phyloP scores from a whole-genome alignment of 2,113 vertebrate species.

The Neogale vison region DNA sequence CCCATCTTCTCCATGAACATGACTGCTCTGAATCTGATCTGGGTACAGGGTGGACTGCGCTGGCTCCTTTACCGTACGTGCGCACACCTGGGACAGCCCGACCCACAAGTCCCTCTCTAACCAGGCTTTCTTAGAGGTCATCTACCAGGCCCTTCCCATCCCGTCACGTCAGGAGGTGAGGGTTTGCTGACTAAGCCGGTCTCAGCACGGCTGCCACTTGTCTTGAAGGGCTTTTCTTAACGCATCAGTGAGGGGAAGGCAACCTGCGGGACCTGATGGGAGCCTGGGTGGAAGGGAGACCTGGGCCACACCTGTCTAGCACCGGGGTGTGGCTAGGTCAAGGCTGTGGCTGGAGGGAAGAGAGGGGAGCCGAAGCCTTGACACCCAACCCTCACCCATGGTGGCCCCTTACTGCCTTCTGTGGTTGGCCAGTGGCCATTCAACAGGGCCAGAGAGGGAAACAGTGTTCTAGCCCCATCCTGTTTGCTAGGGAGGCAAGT shows the following conservation, averaged over 20 bases:
- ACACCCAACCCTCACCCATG: not conserved
- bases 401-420: not conserved
- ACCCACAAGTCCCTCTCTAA: not conserved
- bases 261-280: not conserved
- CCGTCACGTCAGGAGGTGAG: not conserved
- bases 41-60: not conserved
- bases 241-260: not conserved
- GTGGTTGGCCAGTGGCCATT: not conserved
- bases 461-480: not conserved
- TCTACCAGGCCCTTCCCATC: not conserved
- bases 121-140: not conserved
- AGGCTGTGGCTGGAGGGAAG: not conserved
- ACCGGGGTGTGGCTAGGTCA: fast-evolving
- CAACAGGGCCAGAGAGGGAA: not conserved
- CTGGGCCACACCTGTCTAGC: not conserved
- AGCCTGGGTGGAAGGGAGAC: not conserved
- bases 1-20: not conserved
- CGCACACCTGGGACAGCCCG: not conserved
- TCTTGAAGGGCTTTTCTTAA: not conserved
- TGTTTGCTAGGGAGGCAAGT: not conserved
- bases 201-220: not conserved
- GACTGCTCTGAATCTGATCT: not conserved
- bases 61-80: not conserved
- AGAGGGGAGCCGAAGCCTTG: not conserved
- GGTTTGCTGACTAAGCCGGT: not conserved